phyloP scores from a whole-genome alignment of 2,113 vertebrate species.

The Tachysurus fulvidraco region DNA sequence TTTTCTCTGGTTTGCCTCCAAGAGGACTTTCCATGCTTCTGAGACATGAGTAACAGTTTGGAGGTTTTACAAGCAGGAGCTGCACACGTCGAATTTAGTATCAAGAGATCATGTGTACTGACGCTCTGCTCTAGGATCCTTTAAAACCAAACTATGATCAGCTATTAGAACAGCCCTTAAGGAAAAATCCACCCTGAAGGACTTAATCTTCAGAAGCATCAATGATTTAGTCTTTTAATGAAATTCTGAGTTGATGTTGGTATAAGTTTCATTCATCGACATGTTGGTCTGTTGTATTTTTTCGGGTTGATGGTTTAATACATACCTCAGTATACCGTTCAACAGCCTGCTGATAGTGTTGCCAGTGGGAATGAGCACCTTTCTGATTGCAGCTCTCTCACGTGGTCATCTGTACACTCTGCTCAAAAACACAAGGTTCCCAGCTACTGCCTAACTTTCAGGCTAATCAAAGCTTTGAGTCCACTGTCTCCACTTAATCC shows the following conservation, averaged over 20 bases:
- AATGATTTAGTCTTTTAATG: background rate
- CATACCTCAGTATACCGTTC: background rate
- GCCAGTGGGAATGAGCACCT: background rate
- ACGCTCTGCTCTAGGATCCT: background rate
- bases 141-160: background rate
- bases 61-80: background rate
- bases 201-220: background rate
- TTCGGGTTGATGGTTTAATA: no score
- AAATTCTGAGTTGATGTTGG: no score
- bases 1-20: conserved; percentile 30
- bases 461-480: background rate
- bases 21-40: conserved; percentile 9
- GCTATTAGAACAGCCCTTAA: background rate
- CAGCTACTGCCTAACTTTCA: background rate
- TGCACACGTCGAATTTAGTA: background rate
- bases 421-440: background rate
- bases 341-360: background rate
- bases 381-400: background rate
- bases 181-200: background rate
- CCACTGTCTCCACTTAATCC: background rate
- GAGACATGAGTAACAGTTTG: background rate
- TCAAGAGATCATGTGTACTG: background rate
- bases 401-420: background rate
- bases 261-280: no score
- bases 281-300: no score